A percentile compares a stretch with the other conserved stretches of the same genome.
Evolutionary conservation across 2,888 invertebrate species (phyloP).

Genomic region (Ceraclea dissimilis): DNA sequence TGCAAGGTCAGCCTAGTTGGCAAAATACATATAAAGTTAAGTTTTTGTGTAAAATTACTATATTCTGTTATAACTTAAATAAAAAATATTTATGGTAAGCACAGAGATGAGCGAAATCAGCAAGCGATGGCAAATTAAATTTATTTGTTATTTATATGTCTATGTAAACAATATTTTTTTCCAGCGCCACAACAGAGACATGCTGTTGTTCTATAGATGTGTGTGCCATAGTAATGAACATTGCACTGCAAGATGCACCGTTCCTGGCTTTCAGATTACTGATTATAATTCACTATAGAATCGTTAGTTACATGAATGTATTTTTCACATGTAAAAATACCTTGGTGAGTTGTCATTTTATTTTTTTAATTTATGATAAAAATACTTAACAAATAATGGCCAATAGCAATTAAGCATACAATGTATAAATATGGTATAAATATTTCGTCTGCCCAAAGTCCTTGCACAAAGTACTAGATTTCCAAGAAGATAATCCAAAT

Average conservation of each 20-base stretch:
- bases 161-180: conserved; percentile 1
- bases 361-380: too few relatives aligned
- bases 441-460: not conserved
- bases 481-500: too few relatives aligned
- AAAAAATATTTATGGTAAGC: too few relatives aligned
- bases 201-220: conserved; percentile 85
- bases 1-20: too few relatives aligned
- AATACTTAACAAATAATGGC: conserved; percentile 30
- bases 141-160: not conserved
- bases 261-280: conserved; percentile 80
- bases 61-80: too few relatives aligned
- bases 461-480: too few relatives aligned
- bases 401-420: not conserved
- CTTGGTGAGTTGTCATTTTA: conserved; percentile 57
- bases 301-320: conserved; percentile 91
- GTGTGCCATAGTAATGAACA: conserved; percentile 82
- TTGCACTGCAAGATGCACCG: conserved; percentile 79
- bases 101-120: too few relatives aligned
- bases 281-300: conserved; percentile 79
- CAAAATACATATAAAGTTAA: too few relatives aligned
- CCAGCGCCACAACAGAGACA: conserved; percentile 49
- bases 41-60: too few relatives aligned
- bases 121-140: not conserved
- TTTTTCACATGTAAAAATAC: conserved; percentile 93
- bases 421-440: not conserved